Percentiles rank a stretch among this genome's conserved stretches.
Evolutionary conservation across 2,797 vertebrate species (phyloP).

Genomic region (Falco novaeseelandiae): DNA sequence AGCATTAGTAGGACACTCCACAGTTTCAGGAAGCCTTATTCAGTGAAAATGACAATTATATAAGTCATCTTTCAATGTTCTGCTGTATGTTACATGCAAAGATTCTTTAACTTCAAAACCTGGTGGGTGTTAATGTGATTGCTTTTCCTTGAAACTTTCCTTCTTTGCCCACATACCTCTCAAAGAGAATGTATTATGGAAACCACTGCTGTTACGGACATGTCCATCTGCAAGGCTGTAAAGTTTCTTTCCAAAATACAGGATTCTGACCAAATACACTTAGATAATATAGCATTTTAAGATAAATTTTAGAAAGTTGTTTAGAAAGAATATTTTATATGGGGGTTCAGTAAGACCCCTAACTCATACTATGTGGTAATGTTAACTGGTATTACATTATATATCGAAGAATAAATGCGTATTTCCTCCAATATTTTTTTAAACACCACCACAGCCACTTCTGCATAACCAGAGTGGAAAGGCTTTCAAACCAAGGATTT

Average conservation of each 20-base stretch:
- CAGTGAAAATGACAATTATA: constrained; percentile 51
- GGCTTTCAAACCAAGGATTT: neutral
- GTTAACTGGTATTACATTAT: neutral
- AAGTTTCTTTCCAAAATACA: neutral
- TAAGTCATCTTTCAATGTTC: constrained; percentile 39
- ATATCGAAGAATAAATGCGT: neutral
- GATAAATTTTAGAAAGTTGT: neutral
- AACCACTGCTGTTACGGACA: neutral
- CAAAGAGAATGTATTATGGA: constrained; percentile 13
- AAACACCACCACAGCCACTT: neutral
- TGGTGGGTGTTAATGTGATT: constrained; percentile 44
- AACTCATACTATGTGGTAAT: neutral
- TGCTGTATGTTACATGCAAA: neutral
- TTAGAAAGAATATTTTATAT: neutral
- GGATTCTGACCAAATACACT: neutral
- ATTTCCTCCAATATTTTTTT: neutral
- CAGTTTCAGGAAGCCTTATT: constrained; percentile 23
- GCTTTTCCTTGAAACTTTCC: constrained; percentile 30
- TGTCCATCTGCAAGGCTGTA: neutral
- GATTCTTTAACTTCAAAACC: constrained; percentile 39
- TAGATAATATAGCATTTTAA: neutral
- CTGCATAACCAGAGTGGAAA: neutral
- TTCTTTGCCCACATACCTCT: constrained; percentile 51
- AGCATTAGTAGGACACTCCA: constrained; percentile 10
- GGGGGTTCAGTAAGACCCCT: neutral